Base-by-base conservation (phyloP, 2,888 invertebrate genomes). In the Cactoblastis cactorum region DNA sequence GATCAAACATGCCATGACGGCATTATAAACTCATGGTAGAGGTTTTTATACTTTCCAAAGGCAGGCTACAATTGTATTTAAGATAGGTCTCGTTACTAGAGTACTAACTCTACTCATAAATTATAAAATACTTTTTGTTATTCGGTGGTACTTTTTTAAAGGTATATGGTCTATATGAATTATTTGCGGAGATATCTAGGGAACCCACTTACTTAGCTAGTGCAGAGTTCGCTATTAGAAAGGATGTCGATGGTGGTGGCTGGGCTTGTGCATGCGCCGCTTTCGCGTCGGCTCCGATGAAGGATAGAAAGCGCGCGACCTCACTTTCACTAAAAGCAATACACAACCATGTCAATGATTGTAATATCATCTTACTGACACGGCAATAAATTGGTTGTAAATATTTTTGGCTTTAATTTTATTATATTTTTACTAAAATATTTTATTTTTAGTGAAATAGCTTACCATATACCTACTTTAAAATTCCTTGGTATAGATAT, bases 241-340 rank as follows among this genome's bases (percentile, higher is more conserved):
- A 61, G 56, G 64, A 57, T 61, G 52, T 58, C 59, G 61, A 58
- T 55, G 62, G 61, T 45, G 41, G 50, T 49, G 52, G 52, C 56
- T 56, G 52, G 56, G 55, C 46, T n/a, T n/a, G 28, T 8, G 28
- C 8, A 53, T 55, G 48, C 56, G 68, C 57, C 61, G 77, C 83
- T 87, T 87, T 88, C 86, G 87, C 84, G 74, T 53, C 55, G 54
- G 61, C 55, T 56, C 53, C 50, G 57, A 53, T 71, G 60, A 78
- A 83, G 80, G 76, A 84, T 87, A 87, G 87, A 87, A 87, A 87
- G 86, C 85, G 82, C 53, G 70, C 77, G 84, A 83, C 84, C 87
- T 83, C 86, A 87, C 88, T 89, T 89, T 89, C 88, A 84, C 88
- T 84, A n/a, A n/a, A n/a, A n/a, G 33, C 37, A 17, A 12, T 9